These are phyloP conservation scores for Geodia barretti DNA, from an alignment of 37 sponge, comb jelly and placozoan genomes.

Conservation along the genomic window DNA sequence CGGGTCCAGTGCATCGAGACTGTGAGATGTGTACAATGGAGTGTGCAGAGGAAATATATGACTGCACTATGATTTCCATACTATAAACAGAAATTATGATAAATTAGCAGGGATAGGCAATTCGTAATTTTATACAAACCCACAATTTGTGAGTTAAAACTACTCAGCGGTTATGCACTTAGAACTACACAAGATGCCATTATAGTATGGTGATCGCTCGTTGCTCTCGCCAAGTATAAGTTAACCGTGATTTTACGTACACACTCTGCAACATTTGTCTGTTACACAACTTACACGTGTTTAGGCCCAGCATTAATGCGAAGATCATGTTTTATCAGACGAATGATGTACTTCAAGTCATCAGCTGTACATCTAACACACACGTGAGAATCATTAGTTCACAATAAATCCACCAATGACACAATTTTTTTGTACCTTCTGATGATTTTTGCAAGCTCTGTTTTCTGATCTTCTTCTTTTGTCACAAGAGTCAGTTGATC, in stretches of 20 bases:
- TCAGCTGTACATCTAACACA: slow-evolving; percentile 72
- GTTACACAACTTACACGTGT: slow-evolving; percentile 66
- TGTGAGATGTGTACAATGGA: slow-evolving; percentile 1
- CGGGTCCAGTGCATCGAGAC: slow-evolving; percentile 90
- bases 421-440: slow-evolving; percentile 51
- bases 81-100: no score
- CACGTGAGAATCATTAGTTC: no score
- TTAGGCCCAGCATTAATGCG: slow-evolving; percentile 92
- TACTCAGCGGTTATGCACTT: no score
- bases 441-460: slow-evolving; percentile 58
- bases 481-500: slow-evolving; percentile 77
- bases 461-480: slow-evolving; percentile 85
- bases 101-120: not conserved
- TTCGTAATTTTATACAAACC: not conserved
- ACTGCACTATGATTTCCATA: no score
- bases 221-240: no score
- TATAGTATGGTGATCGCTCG: no score
- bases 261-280: no score
- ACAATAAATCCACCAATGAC: not conserved
- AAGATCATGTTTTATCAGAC: slow-evolving; percentile 93
- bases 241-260: no score
- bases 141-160: no score
- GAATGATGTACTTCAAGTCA: slow-evolving; percentile 84
- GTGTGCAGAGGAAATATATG: no score
- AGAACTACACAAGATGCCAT: no score